These are phyloP conservation scores for Mycogona germanica DNA, from an alignment of 2,888 invertebrate genomes.

Conservation along the genomic window DNA sequence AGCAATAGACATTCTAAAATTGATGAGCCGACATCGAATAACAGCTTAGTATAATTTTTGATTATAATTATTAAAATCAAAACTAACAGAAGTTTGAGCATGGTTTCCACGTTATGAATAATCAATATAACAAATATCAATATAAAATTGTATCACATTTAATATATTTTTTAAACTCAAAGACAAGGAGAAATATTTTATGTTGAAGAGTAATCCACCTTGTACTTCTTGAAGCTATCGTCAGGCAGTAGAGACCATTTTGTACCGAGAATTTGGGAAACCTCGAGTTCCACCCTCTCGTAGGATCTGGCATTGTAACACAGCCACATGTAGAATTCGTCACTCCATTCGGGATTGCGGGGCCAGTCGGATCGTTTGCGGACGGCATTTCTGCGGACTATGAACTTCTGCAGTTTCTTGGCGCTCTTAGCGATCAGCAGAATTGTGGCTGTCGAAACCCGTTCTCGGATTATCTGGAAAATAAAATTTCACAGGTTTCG, in stretches of 20 bases:
- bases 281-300: conserved; percentile 50
- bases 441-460: conserved; percentile 62
- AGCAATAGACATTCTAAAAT: too few relatives aligned
- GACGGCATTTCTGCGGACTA: conserved; percentile 57
- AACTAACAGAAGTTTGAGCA: too few relatives aligned
- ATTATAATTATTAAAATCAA: too few relatives aligned
- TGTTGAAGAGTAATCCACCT: conserved; percentile 15
- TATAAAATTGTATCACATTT: too few relatives aligned
- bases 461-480: conserved; percentile 52
- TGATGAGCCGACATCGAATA: too few relatives aligned
- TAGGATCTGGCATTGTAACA: conserved; percentile 48
- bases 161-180: too few relatives aligned
- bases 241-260: conserved; percentile 44
- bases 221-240: conserved; percentile 28
- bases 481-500: too few relatives aligned
- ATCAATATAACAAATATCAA: too few relatives aligned
- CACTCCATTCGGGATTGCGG: conserved; percentile 49
- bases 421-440: conserved; percentile 53
- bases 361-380: conserved; percentile 52
- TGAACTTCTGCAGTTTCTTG: conserved; percentile 46
- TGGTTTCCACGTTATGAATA: too few relatives aligned
- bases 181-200: not conserved
- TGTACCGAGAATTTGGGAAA: conserved; percentile 52
- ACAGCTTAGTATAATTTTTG: too few relatives aligned
- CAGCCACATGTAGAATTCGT: conserved; percentile 53